Percentiles rank a stretch among this genome's conserved stretches.
These are phyloP conservation scores for Xiphorhynchus elegans DNA, from an alignment of 2,113 vertebrate species.

Conservation along the genomic window DNA sequence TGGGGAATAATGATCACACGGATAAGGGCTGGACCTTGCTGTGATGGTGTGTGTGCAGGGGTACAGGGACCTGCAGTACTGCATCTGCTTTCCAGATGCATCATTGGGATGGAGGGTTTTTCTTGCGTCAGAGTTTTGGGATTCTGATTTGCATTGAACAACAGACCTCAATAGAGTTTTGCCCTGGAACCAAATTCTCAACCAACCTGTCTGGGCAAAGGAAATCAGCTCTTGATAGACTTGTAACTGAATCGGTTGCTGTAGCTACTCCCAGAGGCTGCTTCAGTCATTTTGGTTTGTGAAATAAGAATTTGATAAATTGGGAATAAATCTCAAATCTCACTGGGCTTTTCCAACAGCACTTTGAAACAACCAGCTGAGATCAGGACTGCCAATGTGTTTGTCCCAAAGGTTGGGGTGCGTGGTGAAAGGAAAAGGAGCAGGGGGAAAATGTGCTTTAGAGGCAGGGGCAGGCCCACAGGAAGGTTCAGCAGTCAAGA, in stretches of 20 bases:
- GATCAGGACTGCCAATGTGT: background rate
- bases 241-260: background rate
- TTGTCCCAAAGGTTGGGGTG: background rate
- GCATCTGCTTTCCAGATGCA: background rate
- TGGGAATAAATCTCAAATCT: background rate
- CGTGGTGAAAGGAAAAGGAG: background rate
- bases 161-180: background rate
- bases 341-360: background rate
- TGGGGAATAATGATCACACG: background rate
- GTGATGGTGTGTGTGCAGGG: background rate
- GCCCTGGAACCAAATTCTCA: background rate
- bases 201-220: background rate
- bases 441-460: background rate
- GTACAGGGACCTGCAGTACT: fast-evolving
- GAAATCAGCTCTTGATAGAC: background rate
- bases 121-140: background rate
- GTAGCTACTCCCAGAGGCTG: background rate
- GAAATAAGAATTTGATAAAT: background rate
- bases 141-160: background rate
- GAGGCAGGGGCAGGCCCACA: background rate
- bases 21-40: background rate
- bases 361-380: background rate
- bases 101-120: background rate
- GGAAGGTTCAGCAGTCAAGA: background rate
- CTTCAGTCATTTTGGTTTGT: background rate